These are phyloP conservation scores for Odontamblyopus lacepedii DNA, from an alignment of 2,797 vertebrate species.

Conservation along the genomic window DNA sequence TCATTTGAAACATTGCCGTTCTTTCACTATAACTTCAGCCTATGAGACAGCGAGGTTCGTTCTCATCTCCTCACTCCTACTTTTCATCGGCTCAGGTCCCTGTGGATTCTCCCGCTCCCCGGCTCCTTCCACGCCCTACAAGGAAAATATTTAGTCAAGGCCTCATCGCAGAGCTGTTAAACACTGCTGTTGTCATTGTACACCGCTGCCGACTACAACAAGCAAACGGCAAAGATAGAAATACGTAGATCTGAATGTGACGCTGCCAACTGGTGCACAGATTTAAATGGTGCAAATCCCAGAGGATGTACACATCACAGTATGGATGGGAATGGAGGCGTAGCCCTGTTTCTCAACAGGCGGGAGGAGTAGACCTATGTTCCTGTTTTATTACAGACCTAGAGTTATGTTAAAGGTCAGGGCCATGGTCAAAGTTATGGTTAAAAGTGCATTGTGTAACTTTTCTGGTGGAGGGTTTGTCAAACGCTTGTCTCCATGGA, in stretches of 20 bases:
- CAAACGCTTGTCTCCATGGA: no score
- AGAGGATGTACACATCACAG: slow-evolving; percentile 1
- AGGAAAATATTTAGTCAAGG: slow-evolving; percentile 48
- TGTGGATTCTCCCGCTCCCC: slow-evolving; percentile 28
- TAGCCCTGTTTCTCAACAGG: no score
- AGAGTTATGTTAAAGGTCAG: no score
- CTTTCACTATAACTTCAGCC: slow-evolving; percentile 16
- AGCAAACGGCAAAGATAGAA: slow-evolving; percentile 10
- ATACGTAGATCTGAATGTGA: slow-evolving; percentile 19
- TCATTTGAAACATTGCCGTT: no score
- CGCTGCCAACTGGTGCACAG: slow-evolving; percentile 20
- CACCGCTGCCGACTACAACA: slow-evolving; percentile 13
- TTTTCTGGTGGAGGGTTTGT: no score
- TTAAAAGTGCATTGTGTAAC: no score
- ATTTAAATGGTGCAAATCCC: slow-evolving; percentile 44
- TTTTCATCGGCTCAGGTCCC: slow-evolving; percentile 38
- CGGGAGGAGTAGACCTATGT: no score
- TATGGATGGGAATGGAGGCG: neutral
- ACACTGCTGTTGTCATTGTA: slow-evolving; percentile 21
- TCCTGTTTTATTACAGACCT: no score
- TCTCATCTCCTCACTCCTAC: slow-evolving; percentile 24
- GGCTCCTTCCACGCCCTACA: slow-evolving; percentile 30
- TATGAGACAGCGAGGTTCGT: slow-evolving; percentile 2
- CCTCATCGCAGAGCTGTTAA: neutral
- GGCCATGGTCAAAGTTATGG: no score